These are phyloP conservation scores for Torymus tubicola DNA, from an alignment of 2,888 invertebrate species.

Conservation along the genomic window DNA sequence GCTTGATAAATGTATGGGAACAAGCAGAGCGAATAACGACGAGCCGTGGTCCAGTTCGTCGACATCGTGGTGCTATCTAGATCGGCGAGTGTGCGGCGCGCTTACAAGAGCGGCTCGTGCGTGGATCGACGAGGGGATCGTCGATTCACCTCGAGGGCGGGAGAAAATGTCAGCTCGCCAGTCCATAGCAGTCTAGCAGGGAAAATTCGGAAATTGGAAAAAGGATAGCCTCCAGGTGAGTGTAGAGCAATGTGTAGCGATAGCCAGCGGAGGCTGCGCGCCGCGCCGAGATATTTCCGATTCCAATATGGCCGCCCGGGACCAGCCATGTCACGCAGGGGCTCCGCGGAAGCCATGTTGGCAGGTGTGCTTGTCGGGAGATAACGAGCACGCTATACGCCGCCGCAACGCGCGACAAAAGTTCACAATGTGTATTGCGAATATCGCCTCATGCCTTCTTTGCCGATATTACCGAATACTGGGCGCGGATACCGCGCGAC, in stretches of 20 bases:
- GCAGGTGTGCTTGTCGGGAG: slow-evolving; percentile 73
- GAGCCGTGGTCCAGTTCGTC: too few species aligned
- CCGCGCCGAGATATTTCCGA: slow-evolving; percentile 65
- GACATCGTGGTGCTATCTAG: too few species aligned
- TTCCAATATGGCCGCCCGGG: slow-evolving; percentile 74
- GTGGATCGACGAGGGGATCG: slow-evolving; percentile 44
- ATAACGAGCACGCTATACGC: slow-evolving; percentile 29
- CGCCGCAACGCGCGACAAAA: too few species aligned
- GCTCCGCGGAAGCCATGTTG: slow-evolving; percentile 76
- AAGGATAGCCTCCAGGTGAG: slow-evolving; percentile 20
- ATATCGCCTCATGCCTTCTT: too few species aligned
- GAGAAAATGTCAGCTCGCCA: slow-evolving; percentile 11
- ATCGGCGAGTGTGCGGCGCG: slow-evolving; percentile 9
- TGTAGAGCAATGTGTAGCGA: not conserved
- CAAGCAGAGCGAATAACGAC: too few species aligned
- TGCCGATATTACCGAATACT: too few species aligned
- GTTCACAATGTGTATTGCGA: too few species aligned
- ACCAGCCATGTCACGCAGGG: slow-evolving; percentile 72
- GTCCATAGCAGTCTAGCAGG: not conserved
- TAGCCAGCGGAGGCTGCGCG: slow-evolving; percentile 9
- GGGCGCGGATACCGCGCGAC: too few species aligned
- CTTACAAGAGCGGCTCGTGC: not conserved
- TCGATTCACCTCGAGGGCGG: slow-evolving; percentile 14
- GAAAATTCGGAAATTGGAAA: not conserved
- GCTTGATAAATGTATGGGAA: not conserved